Evolutionary conservation across 2,797 vertebrate species (phyloP).

Genomic region (Gymnoscopelus braueri): DNA sequence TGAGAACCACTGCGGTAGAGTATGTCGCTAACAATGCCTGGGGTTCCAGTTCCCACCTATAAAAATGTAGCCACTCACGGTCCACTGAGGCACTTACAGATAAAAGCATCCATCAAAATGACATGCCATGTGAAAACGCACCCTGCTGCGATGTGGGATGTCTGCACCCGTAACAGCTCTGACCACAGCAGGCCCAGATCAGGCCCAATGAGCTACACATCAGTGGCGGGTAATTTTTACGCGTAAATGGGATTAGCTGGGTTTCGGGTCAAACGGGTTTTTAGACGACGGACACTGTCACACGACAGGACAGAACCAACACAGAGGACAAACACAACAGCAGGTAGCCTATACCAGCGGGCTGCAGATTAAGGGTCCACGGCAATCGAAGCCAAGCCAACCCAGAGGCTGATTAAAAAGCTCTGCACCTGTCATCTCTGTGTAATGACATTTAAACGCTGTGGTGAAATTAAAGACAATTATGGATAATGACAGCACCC

Average conservation of each 20-base stretch:
- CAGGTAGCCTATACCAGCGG: conserved; percentile 39
- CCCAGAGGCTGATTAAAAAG: conserved; percentile 73
- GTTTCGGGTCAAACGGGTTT: conserved; percentile 47
- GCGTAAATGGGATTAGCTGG: conserved; percentile 41
- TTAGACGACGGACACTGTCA: conserved; percentile 37
- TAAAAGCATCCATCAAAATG: no score
- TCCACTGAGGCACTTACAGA: no score
- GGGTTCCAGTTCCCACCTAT: no score
- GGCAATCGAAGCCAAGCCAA: conserved; percentile 56
- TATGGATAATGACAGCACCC: conserved; percentile 62
- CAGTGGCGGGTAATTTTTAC: conserved; percentile 16
- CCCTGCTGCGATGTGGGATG: conserved; percentile 1
- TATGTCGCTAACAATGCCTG: no score
- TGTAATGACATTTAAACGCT: conserved; percentile 75
- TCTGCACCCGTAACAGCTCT: not conserved
- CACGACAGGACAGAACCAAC: conserved; percentile 37
- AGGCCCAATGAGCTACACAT: conserved; percentile 13
- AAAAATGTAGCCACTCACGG: no score
- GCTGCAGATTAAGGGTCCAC: conserved; percentile 60
- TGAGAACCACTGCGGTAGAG: no score
- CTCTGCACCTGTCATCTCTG: conserved; percentile 79
- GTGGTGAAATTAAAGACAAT: conserved; percentile 74
- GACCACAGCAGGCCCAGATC: conserved; percentile 19
- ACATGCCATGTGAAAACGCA: not conserved
- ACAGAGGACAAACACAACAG: conserved; percentile 43